Conservation (phyloP, 2,888 invertebrate species). For the Harpalus rufipes region DNA sequence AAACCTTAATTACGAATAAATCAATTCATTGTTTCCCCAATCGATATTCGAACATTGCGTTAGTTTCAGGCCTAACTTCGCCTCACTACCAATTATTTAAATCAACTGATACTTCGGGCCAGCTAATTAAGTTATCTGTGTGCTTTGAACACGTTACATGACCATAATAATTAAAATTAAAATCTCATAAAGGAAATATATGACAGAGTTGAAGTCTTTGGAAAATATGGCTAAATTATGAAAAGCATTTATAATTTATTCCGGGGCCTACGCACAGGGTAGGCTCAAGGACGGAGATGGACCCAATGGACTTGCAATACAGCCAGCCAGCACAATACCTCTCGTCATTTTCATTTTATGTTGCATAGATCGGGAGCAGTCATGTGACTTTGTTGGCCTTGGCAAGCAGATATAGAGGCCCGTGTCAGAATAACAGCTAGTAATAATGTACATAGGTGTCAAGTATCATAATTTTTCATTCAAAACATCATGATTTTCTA, state of each 20-base stretch:
- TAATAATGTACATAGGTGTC: no score
- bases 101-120: conserved; percentile 48
- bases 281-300: no score
- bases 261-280: not conserved
- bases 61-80: conserved; percentile 1
- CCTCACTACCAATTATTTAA: conserved; percentile 49
- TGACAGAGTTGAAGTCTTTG: conserved; percentile 8
- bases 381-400: no score
- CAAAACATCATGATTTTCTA: no score
- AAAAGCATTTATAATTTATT: conserved; percentile 62
- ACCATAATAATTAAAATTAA: conserved; percentile 64
- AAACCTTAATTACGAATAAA: conserved; percentile 27
- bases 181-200: conserved; percentile 57
- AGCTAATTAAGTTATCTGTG: conserved; percentile 60
- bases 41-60: conserved; percentile 8
- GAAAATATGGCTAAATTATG: conserved; percentile 61
- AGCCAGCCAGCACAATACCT: no score
- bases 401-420: no score
- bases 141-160: conserved; percentile 52
- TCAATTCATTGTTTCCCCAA: not conserved
- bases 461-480: no score
- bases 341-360: no score
- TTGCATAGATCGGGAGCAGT: no score
- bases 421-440: no score
- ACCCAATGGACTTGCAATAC: no score